Conservation (phyloP, 2,113 vertebrate species). For the Eptesicus fuscus region DNA sequence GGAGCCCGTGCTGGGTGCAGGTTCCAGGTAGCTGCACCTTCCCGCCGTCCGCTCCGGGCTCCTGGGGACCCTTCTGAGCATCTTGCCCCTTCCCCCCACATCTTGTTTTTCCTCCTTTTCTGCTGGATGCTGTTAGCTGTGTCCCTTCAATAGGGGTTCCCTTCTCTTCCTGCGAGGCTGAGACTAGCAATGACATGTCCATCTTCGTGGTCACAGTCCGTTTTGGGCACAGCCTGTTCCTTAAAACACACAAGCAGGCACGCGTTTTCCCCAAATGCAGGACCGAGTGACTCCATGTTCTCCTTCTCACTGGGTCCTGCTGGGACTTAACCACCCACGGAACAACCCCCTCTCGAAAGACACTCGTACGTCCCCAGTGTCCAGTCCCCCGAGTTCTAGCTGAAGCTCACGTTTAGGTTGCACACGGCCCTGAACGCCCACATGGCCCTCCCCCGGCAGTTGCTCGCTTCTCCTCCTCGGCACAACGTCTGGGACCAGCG, state of each 20-base stretch:
- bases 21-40: not conserved
- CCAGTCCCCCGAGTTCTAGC: not conserved
- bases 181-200: not conserved
- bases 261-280: not conserved
- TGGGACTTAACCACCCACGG: not conserved
- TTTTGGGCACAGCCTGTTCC: not conserved
- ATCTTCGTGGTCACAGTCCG: not conserved
- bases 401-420: not conserved
- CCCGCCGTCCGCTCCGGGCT: no score
- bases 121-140: not conserved
- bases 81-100: not conserved
- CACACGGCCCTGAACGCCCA: no score
- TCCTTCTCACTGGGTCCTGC: not conserved
- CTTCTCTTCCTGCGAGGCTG: not conserved
- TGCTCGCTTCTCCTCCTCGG: fast-evolving
- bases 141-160: not conserved
- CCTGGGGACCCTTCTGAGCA: no score
- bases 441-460: not conserved
- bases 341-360: not conserved
- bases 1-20: no score
- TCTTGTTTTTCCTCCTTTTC: not conserved
- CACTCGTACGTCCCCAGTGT: no score
- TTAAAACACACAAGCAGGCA: not conserved
- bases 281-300: not conserved
- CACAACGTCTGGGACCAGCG: no score